Evolutionary conservation across 2,113 vertebrate species (phyloP).

Genomic region (Strix aluco): DNA sequence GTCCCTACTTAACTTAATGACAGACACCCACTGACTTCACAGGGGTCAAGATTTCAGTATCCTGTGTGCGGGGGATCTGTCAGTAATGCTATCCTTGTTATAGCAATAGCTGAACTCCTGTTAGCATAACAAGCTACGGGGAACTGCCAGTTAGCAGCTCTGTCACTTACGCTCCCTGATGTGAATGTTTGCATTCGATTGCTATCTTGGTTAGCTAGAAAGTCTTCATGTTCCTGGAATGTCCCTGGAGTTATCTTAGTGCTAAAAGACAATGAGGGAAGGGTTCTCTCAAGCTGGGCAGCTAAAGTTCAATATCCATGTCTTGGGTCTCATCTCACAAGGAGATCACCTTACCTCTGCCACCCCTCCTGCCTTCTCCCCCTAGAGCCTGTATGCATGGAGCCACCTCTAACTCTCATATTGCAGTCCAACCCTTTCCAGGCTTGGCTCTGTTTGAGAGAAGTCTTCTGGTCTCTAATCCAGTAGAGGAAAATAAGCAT

Average conservation of each 20-base stretch:
- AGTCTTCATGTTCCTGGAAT: not conserved
- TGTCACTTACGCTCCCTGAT: not conserved
- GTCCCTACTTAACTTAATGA: conserved; percentile 35
- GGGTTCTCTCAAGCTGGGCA: not conserved
- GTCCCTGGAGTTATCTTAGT: not conserved
- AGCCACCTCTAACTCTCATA: not conserved
- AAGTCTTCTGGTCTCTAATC: not conserved
- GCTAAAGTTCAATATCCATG: not conserved
- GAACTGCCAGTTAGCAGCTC: conserved; percentile 56
- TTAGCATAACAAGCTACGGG: not conserved
- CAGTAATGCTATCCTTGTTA: conserved; percentile 48
- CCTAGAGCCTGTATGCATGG: not conserved
- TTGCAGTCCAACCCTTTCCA: not conserved
- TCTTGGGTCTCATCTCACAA: not conserved
- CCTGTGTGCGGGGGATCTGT: conserved; percentile 24
- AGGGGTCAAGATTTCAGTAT: conserved; percentile 45
- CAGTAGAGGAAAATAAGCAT: not conserved
- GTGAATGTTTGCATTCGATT: not conserved
- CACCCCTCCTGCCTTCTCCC: not conserved
- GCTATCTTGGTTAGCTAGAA: conserved; percentile 54
- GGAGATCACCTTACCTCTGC: not conserved
- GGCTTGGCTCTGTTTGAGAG: not conserved
- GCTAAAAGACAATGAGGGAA: not conserved
- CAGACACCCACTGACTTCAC: conserved; percentile 53
- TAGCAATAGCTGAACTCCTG: conserved; percentile 52